Evolutionary conservation across 2,888 invertebrate species (phyloP), one percentile per base, ranked within the genome.

Genomic region (Thereva nobilitata): DNA sequence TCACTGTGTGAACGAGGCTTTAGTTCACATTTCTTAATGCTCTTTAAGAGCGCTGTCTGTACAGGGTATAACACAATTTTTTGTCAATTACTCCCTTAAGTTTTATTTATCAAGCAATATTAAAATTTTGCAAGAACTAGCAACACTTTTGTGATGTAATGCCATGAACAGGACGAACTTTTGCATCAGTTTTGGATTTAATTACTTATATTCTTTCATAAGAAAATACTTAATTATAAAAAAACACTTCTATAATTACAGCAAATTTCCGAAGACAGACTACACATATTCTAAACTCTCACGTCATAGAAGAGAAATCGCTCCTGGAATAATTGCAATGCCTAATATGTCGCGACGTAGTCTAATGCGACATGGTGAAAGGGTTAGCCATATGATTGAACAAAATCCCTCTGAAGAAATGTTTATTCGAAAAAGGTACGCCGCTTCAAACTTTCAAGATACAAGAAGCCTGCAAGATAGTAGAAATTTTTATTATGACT

Each of bases 271-370:
- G 4, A 95, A 95, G 82, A 95, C 94, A 69, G 94, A 94, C 81
- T 94, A 93, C 82, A 93, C 93, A 6, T 95, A 95, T 80, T 92
- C 93, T 2, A 86, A 85, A 70, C 82, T 89, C 72, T 93, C 93
- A n/a, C 88, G 88, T 72, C 91, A 90, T 82, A 87, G 92, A 61
- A 88, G 90, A 73, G 90, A 90, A 78, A 82, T 92, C 66, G 89
- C 89, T 0, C 91, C 91, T 0, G 92, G 92, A 1, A 86, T 92
- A 66, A 84, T 92, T 71, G 89, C 90, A 37, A 91, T 92, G 86
- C 93, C 93, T 4, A 94, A 95, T 80, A 93, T 95, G 93, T 93
- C 93, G 2, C 87, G 94, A 3, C 85, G 87, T 67, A 88, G 91
- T 66, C 82, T 89, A 59, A 82, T 84, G 1, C 83, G 84, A 76